phyloP scores from a whole-genome alignment of 2,113 vertebrate genomes.

The Tachysurus vachellii region DNA sequence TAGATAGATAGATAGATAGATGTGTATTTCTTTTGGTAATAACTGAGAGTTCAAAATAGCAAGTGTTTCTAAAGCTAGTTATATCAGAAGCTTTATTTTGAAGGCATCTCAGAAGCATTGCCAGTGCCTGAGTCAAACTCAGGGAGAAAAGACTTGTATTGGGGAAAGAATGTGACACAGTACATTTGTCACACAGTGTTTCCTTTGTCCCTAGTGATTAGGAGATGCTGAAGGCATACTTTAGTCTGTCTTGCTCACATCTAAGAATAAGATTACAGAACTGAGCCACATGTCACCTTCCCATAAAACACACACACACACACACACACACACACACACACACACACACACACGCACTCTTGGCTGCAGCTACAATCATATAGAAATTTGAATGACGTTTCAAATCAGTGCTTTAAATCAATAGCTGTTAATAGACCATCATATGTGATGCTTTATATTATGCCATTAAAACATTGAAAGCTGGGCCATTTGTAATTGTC shows the following conservation, averaged over 20 bases:
- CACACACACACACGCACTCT: neutral
- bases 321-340: slow-evolving; percentile 7
- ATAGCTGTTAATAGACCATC: neutral
- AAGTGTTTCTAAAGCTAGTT: slow-evolving; percentile 18
- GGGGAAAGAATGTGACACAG: slow-evolving; percentile 44
- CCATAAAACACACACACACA: slow-evolving; percentile 21
- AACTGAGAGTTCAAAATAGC: slow-evolving; percentile 8
- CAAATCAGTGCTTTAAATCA: neutral
- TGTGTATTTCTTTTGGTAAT: neutral
- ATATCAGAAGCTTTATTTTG: neutral
- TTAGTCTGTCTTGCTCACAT: slow-evolving; percentile 37
- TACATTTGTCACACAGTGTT: slow-evolving; percentile 51
- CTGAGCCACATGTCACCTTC: slow-evolving; percentile 37
- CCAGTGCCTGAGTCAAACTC: slow-evolving; percentile 16
- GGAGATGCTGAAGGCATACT: slow-evolving; percentile 43
- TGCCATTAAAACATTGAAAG: neutral
- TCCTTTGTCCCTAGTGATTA: slow-evolving; percentile 48
- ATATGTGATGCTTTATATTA: neutral
- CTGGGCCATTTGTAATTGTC: neutral
- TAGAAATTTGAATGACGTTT: neutral
- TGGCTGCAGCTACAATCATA: neutral
- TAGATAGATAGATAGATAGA: no score
- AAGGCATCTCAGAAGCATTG: slow-evolving; percentile 24
- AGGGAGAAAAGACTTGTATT: slow-evolving; percentile 17
- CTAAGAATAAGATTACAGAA: slow-evolving; percentile 29